A percentile compares a stretch with the other conserved stretches of the same genome.
These are phyloP conservation scores for Epiblema foenella DNA, from an alignment of 2,888 invertebrate species.

Conservation along the genomic window DNA sequence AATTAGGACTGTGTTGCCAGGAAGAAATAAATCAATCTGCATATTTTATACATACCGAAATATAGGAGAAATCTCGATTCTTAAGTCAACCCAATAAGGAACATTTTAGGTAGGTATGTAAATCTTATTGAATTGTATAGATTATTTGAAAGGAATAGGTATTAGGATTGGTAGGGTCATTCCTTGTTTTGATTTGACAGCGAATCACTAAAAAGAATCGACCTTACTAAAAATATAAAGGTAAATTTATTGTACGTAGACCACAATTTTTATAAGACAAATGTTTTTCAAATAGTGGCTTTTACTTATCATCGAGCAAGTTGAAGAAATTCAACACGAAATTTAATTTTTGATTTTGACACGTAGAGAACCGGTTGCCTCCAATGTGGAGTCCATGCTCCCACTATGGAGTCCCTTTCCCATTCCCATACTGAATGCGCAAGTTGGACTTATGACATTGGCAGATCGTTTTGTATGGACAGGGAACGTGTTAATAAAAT, in stretches of 20 bases:
- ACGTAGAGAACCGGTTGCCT: too few species aligned
- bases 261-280: too few species aligned
- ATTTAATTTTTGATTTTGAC: too few species aligned
- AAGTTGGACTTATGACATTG: too few species aligned
- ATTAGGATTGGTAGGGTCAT: constrained; percentile 23
- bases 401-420: too few species aligned
- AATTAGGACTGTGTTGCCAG: constrained; percentile 74
- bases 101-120: background rate
- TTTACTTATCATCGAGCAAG: too few species aligned
- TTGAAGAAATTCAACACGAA: too few species aligned
- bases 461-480: too few species aligned
- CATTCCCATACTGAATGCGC: too few species aligned
- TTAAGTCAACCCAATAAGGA: background rate
- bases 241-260: background rate
- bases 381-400: too few species aligned
- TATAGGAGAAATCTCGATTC: constrained; percentile 15
- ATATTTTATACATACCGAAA: constrained; percentile 54
- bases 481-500: too few species aligned
- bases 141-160: background rate
- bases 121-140: background rate
- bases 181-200: constrained; percentile 33
- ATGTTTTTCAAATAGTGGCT: too few species aligned
- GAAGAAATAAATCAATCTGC: constrained; percentile 73
- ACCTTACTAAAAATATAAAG: background rate
- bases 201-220: background rate